Evolutionary conservation across 1,140 invertebrate species (phyloP), one percentile per base, ranked within the genome.

Genomic region (Drosophila burlai): DNA sequence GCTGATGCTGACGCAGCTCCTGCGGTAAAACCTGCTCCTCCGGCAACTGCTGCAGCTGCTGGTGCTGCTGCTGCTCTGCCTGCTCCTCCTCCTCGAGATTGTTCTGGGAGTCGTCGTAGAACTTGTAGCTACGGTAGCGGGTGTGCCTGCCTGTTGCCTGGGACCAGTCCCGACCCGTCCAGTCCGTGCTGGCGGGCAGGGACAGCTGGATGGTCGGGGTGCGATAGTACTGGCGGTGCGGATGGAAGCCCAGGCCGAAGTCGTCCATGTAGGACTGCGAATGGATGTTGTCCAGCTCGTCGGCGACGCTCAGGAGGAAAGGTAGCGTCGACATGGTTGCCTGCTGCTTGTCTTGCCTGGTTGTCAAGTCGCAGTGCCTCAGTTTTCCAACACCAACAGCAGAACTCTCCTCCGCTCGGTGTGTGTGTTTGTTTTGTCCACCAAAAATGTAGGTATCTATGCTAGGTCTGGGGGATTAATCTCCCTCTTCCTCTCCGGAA

Each of bases 271-370:
- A 93, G 31, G 90, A 89, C 52, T 92, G 92, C 9, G 89, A 91
- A 47, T 92, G 85, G 40, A 93, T 81, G 76, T 92, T 93, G 82
- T 93, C 92, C 73, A 93, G 81, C 79, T 93, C 92, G 76, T 93
- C 92, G 74, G 92, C 92, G 21, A 93, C 91, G 71, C 92, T 93
- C 57, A 93, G 58, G 36, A 93, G 71, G 45, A 93, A 93, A 52
- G 92, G 92, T 40, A 93, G 58, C 68, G 92, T 93, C 81, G 92
- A 93, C 92, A 93, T 93, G 50, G 74, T 92, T 69, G 42, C 52
- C 4, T 40, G 50, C 4, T 40, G 50, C 18, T 46, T 26, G 36
- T 57, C 24, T 7, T 26, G 26, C 26, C 26, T 26, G 52, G 45
- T 54, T 54, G 31, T 54, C 45, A 47, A 42, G 38, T 62, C 52